Conservation (phyloP, 2,797 vertebrate species). For the Scolopax bukidnonensis region DNA sequence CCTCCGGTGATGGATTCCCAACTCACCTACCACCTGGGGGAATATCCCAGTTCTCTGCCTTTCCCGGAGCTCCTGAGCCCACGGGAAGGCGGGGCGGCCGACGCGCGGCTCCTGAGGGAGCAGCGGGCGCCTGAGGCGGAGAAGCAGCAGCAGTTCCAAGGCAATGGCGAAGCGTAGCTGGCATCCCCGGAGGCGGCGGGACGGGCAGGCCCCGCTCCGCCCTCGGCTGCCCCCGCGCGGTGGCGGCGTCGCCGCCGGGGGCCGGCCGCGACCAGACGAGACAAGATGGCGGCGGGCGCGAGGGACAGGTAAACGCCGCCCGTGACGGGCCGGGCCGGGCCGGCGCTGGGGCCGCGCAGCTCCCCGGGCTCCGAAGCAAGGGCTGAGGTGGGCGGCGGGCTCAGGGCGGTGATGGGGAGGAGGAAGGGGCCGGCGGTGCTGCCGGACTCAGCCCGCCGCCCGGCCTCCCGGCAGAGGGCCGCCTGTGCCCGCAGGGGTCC, state of each 20-base stretch:
- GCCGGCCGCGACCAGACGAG: neutral
- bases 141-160: fast-evolving
- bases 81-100: no score
- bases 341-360: no score
- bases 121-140: fast-evolving
- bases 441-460: no score
- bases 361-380: no score
- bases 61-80: neutral
- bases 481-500: no score
- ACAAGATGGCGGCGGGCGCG: neutral
- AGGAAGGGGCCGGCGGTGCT: no score
- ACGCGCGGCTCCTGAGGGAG: neutral
- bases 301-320: fast-evolving
- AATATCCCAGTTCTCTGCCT: neutral
- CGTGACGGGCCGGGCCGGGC: no score
- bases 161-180: fast-evolving
- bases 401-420: neutral
- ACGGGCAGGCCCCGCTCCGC: neutral
- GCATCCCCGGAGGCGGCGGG: fast-evolving
- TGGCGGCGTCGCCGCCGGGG: no score
- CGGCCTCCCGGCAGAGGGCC: neutral
- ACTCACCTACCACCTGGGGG: fast-evolving
- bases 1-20: fast-evolving
- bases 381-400: neutral
- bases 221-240: neutral